Conservation (phyloP, 2,797 vertebrate genomes). For the Chromis chromis region DNA sequence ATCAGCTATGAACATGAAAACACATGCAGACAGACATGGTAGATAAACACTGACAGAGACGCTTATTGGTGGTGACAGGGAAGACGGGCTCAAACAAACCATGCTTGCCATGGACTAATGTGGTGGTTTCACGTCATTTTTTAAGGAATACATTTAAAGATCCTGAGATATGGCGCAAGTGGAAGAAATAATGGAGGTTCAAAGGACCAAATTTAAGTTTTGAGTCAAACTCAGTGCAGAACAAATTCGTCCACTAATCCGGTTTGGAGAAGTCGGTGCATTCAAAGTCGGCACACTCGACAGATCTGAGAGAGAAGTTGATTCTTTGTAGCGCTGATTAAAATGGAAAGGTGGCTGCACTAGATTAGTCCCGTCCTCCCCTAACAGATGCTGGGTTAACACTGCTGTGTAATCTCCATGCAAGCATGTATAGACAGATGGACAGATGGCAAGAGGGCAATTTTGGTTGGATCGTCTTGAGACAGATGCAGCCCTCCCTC, state of each 20-base stretch:
- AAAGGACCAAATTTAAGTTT: constrained; percentile 14
- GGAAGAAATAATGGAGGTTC: constrained; percentile 26
- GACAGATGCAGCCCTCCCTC: constrained; percentile 67
- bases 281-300: constrained; percentile 24
- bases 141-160: constrained; percentile 19
- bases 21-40: constrained; percentile 47
- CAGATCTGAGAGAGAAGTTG: constrained; percentile 25
- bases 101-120: constrained; percentile 51
- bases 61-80: constrained; percentile 62
- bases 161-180: constrained; percentile 3
- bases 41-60: constrained; percentile 60
- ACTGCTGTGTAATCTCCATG: constrained; percentile 58
- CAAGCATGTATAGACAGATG: constrained; percentile 62
- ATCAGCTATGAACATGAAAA: constrained; percentile 47
- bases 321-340: constrained; percentile 34
- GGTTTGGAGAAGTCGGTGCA: constrained; percentile 14
- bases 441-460: constrained; percentile 71
- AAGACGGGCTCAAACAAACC: constrained; percentile 63
- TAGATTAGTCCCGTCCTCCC: constrained; percentile 53
- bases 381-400: constrained; percentile 67
- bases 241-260: constrained; percentile 25
- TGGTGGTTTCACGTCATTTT: constrained; percentile 46
- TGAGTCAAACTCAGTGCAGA: constrained; percentile 11
- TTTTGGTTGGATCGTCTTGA: constrained; percentile 67
- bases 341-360: constrained; percentile 51